Conservation (phyloP, 2,797 vertebrate species). For the Darevskia mixta region DNA sequence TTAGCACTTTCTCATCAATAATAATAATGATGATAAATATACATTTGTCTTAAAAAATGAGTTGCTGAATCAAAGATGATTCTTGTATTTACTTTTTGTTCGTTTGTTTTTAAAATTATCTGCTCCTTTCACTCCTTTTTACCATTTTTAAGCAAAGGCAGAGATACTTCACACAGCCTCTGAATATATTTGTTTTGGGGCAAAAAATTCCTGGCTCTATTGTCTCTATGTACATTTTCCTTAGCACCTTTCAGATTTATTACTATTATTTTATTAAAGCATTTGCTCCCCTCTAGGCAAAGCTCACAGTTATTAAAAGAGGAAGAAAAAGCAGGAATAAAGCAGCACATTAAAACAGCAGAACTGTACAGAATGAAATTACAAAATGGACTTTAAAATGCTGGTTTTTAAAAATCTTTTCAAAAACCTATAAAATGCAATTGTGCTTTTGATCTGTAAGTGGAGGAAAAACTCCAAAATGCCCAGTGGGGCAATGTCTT, state of each 20-base stretch:
- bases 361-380: too few relatives aligned
- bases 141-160: background rate
- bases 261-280: background rate
- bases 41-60: background rate
- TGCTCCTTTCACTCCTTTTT: too few relatives aligned
- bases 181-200: background rate
- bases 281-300: background rate
- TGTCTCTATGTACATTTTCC: background rate
- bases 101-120: background rate
- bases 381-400: background rate
- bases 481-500: too few relatives aligned
- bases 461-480: too few relatives aligned
- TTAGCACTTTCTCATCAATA: conserved; percentile 3
- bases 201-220: background rate
- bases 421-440: background rate
- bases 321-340: background rate
- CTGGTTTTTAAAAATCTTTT: background rate
- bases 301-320: background rate
- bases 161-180: too few relatives aligned
- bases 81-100: background rate
- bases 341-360: background rate
- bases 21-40: background rate
- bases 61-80: background rate
- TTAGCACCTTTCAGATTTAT: background rate
- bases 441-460: too few relatives aligned